Conservation (phyloP, 92 coral and sea anemone species). For the Parazoanthus atlanticus region DNA sequence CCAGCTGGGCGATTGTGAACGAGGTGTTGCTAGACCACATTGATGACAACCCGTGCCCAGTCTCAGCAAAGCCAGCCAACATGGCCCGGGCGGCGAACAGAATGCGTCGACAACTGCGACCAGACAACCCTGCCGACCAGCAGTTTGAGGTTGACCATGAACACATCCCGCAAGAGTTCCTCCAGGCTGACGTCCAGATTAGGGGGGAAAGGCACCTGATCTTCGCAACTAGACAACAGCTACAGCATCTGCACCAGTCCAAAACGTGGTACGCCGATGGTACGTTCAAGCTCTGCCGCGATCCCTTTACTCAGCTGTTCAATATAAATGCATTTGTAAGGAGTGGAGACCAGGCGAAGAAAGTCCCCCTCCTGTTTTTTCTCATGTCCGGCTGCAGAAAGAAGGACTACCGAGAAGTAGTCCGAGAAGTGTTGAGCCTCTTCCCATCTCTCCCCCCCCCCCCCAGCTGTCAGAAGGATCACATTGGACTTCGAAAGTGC, state of each 20-base stretch:
- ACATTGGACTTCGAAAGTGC: too few species aligned
- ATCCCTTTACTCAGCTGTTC: slow-evolving; percentile 44
- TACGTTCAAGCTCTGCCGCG: slow-evolving; percentile 39
- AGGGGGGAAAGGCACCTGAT: slow-evolving; percentile 3
- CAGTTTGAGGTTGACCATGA: slow-evolving; percentile 19
- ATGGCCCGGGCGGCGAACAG: slow-evolving; percentile 41
- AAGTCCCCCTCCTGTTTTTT: slow-evolving; percentile 37
- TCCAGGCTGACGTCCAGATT: slow-evolving; percentile 13
- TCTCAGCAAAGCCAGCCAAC: slow-evolving; percentile 14
- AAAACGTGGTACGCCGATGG: slow-evolving; percentile 41
- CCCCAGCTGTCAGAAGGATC: not conserved
- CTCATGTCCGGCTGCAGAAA: slow-evolving; percentile 29
- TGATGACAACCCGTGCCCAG: not conserved
- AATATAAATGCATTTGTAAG: slow-evolving; percentile 23
- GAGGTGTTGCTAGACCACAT: not conserved
- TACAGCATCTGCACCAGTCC: slow-evolving; percentile 14
- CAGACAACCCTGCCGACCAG: slow-evolving; percentile 23
- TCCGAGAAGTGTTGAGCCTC: not conserved
- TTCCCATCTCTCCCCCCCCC: not conserved
- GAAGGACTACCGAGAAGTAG: slow-evolving; percentile 16
- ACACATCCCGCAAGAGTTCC: slow-evolving; percentile 32
- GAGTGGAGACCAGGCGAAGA: slow-evolving; percentile 5
- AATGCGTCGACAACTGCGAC: slow-evolving; percentile 13
- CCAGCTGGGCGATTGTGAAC: slow-evolving; percentile 1
- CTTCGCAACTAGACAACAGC: slow-evolving; percentile 36